Conservation (phyloP, 2,113 vertebrate species). For the Paraplagusia blochii region DNA sequence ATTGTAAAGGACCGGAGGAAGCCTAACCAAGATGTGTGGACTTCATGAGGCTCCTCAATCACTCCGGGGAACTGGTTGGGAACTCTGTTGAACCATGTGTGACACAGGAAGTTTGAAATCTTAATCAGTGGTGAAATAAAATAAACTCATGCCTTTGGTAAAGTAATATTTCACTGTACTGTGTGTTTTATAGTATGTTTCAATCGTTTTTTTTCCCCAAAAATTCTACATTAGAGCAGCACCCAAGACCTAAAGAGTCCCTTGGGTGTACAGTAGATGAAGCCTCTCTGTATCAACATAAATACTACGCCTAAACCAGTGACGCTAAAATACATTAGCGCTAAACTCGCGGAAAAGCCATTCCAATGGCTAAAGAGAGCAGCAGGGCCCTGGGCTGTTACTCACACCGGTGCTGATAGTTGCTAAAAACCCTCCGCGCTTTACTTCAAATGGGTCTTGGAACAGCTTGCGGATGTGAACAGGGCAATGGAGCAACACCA, state of each 20-base stretch:
- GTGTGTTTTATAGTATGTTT: slow-evolving; percentile 10
- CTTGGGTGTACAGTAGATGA: slow-evolving; percentile 33
- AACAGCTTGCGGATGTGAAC: slow-evolving; percentile 64
- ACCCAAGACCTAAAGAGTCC: slow-evolving; percentile 6
- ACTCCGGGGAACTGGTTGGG: slow-evolving; percentile 43
- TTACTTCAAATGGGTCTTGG: slow-evolving; percentile 66
- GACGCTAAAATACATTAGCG: slow-evolving; percentile 42
- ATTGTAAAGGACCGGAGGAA: slow-evolving; percentile 15
- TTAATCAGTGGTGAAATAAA: slow-evolving; percentile 39
- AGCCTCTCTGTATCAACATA: slow-evolving; percentile 39
- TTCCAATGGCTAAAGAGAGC: slow-evolving; percentile 46
- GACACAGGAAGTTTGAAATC: slow-evolving; percentile 47
- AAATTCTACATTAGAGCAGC: slow-evolving; percentile 9
- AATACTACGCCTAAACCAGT: slow-evolving; percentile 41
- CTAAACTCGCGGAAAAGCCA: slow-evolving; percentile 43
- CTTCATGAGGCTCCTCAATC: slow-evolving; percentile 70
- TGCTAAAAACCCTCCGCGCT: slow-evolving; percentile 63
- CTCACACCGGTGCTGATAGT: slow-evolving; percentile 58
- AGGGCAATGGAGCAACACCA: slow-evolving; percentile 62
- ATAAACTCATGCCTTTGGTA: slow-evolving; percentile 7
- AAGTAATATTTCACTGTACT: slow-evolving; percentile 23
- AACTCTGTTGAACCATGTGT: slow-evolving; percentile 43
- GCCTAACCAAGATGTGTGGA: slow-evolving; percentile 31
- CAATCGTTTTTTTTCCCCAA: no score
- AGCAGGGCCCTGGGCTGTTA: slow-evolving; percentile 54